These are phyloP conservation scores for Falco peregrinus DNA, from an alignment of 2,797 vertebrate genomes.

Conservation along the genomic window DNA sequence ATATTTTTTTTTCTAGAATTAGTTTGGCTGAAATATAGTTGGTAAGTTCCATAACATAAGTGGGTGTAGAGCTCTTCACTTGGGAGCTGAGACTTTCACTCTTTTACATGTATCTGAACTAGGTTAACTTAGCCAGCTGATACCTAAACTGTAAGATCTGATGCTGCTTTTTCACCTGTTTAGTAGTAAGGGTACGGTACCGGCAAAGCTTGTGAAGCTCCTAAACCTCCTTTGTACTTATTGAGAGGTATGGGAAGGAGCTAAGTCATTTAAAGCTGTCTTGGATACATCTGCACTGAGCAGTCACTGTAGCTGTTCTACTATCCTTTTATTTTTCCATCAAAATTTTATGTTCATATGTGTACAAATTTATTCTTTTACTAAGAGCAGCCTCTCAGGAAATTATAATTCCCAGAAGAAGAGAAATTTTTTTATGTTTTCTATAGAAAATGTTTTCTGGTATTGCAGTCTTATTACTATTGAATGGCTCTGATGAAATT, in stretches of 20 bases:
- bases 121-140: neutral
- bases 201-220: neutral
- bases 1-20: neutral
- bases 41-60: neutral
- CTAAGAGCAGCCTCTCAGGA: neutral
- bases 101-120: neutral
- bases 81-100: neutral
- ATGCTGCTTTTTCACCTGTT: neutral
- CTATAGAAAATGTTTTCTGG: neutral
- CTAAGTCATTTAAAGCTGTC: neutral
- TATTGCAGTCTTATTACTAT: neutral
- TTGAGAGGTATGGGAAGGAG: neutral
- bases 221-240: neutral
- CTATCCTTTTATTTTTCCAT: neutral
- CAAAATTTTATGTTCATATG: neutral
- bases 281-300: neutral
- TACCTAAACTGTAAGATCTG: neutral
- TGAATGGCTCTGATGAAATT: neutral
- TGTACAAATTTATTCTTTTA: neutral
- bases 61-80: neutral
- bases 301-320: neutral
- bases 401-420: neutral
- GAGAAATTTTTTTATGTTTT: neutral
- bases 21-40: neutral
- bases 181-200: neutral